Percentiles rank a stretch among this genome's conserved stretches.
These are phyloP conservation scores for Saguinus midas DNA, from an alignment of 2,113 vertebrate species.

Conservation along the genomic window DNA sequence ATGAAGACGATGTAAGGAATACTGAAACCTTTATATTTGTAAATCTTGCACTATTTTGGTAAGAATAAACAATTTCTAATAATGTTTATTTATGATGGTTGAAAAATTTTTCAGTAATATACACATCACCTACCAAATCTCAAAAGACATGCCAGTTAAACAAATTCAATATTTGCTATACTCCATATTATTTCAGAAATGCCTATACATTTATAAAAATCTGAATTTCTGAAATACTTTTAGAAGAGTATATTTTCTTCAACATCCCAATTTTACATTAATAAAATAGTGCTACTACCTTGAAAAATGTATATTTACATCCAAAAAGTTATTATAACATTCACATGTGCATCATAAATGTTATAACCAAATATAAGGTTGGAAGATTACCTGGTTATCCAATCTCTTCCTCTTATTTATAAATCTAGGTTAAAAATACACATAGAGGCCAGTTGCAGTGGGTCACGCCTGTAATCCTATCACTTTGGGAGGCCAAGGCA, in stretches of 20 bases:
- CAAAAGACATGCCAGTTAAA: not conserved
- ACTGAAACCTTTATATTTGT: not conserved
- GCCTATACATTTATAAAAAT: not conserved
- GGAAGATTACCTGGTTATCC: not conserved
- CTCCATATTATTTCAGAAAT: conserved; percentile 33
- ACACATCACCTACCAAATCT: not conserved
- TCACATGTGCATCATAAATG: not conserved
- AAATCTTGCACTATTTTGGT: conserved; percentile 26
- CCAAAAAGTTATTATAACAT: conserved; percentile 26
- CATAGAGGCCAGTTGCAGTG: not conserved
- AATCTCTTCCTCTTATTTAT: not conserved
- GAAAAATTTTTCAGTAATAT: conserved; percentile 27
- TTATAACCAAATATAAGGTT: conserved; percentile 2
- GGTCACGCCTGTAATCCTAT: no score
- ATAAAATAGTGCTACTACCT: conserved; percentile 18
- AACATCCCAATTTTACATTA: conserved; percentile 12
- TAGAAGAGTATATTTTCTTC: conserved; percentile 4
- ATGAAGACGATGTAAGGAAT: conserved; percentile 22
- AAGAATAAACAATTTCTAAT: conserved; percentile 30
- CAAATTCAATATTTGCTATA: conserved; percentile 31
- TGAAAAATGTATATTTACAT: not conserved
- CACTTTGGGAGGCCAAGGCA: no score
- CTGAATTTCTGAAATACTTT: not conserved
- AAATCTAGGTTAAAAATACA: conserved; percentile 25
- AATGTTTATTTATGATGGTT: not conserved